Evolutionary conservation across 2,113 vertebrate genomes (phyloP), one percentile per base, ranked within the genome.

Genomic region (Axis porcinus): DNA sequence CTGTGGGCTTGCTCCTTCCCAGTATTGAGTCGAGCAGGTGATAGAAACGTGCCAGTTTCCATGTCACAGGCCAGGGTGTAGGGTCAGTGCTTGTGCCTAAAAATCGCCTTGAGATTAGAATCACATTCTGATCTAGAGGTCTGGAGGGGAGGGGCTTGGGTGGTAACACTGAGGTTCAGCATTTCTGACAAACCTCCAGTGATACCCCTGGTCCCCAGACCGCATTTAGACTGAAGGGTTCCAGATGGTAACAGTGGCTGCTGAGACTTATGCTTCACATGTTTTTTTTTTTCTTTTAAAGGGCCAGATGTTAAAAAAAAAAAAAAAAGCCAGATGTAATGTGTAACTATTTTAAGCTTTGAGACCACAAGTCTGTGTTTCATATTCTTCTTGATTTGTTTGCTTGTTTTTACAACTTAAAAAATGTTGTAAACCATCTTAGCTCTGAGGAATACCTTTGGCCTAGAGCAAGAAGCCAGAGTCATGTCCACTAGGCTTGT

Each of bases 341-440:
- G 58, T 15, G 54, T 64, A 84, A 89, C 76, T 83, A 50, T 88
- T 96, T 83, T 91, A 62, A 91, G 3, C 36, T 52, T 84, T 67
- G 17, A 64, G 47, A 23, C 54, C 86, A 50, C 5, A 57, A 40
- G 33, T 40, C 83, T 78, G 0, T 94, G 40, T 87, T 82, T 96
- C 47, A 36, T 87, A 83, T 88, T 78, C 60, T 85, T 60, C 40
- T 76, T 76, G 70, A 76, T 43, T 76, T 81, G 17, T 50, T 60
- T 86, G 40, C 47, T 88, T 97, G 15, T 89, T 88, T 96, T 84
- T 62, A 94, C 28, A 88, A 87, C 60, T 96, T 91, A 88, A 85
- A 89, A 86, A 58, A 40, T 8, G 16, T 52, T 78, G 45, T 81
- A 67, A 95, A 27, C 79, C 11, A n/a, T 54, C 54, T 60, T 62